These are phyloP conservation scores for Lymantria dispar DNA, from an alignment of 2,888 invertebrate species.

Conservation along the genomic window DNA sequence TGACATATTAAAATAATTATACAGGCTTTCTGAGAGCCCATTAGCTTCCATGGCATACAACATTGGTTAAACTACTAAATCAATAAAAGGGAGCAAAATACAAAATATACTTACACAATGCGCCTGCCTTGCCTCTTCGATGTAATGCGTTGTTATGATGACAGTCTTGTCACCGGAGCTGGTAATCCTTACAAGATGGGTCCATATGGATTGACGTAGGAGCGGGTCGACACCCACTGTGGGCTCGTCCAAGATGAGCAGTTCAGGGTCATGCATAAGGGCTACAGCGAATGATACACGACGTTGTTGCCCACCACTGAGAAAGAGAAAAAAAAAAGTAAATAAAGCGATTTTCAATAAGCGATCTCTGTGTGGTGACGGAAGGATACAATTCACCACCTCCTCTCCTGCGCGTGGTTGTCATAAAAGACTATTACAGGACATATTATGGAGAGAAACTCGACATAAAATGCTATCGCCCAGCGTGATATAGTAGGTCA, in stretches of 20 bases:
- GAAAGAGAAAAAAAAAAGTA: neutral
- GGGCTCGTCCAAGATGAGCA: conserved; percentile 95
- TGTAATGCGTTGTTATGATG: conserved; percentile 92
- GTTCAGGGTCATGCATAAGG: conserved; percentile 95
- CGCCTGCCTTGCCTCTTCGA: conserved; percentile 96
- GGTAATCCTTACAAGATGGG: conserved; percentile 94
- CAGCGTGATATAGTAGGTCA: too few relatives aligned
- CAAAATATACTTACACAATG: conserved; percentile 86
- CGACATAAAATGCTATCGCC: too few relatives aligned
- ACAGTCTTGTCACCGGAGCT: conserved; percentile 95
- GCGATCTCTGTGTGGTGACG: too few relatives aligned
- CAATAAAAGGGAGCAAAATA: neutral
- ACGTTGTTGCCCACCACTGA: conserved; percentile 94
- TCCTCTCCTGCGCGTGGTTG: too few relatives aligned
- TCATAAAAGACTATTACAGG: too few relatives aligned
- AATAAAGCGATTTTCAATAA: too few relatives aligned
- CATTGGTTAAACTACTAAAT: too few relatives aligned
- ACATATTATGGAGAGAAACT: too few relatives aligned
- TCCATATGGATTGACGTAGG: conserved; percentile 96
- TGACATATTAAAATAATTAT: too few relatives aligned
- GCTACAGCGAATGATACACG: conserved; percentile 96
- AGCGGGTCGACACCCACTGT: conserved; percentile 96
- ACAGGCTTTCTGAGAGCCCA: too few relatives aligned
- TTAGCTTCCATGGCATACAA: too few relatives aligned
- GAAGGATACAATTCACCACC: too few relatives aligned